Conservation (phyloP, 2,113 vertebrate genomes). For the Ia io region DNA sequence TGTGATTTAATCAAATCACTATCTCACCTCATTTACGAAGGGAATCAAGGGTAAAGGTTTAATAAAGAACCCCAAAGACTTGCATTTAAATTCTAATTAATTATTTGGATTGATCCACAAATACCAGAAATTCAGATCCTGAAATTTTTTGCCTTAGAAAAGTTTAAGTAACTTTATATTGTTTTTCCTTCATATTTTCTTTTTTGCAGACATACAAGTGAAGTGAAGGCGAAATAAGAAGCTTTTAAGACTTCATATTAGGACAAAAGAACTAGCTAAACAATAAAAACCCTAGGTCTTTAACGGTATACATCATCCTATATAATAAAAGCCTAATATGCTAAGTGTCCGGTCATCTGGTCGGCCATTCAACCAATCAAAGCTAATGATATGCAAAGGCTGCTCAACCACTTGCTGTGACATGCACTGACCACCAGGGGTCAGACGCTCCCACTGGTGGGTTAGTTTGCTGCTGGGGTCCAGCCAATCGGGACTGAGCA, state of each 20-base stretch:
- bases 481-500: too few relatives aligned
- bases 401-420: too few relatives aligned
- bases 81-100: background rate
- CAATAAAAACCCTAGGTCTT: background rate
- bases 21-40: background rate
- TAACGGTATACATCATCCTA: background rate
- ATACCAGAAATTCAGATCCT: background rate
- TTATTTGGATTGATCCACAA: background rate
- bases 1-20: background rate
- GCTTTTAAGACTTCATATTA: background rate
- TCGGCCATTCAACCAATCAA: too few relatives aligned
- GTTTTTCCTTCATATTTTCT: background rate
- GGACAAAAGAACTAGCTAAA: background rate
- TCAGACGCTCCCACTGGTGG: too few relatives aligned
- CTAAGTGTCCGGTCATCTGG: too few relatives aligned
- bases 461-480: too few relatives aligned
- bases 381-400: too few relatives aligned
- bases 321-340: too few relatives aligned
- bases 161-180: background rate
- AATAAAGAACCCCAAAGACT: background rate
- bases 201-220: background rate
- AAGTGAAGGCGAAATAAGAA: conserved; percentile 10
- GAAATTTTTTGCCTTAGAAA: conserved; percentile 22
- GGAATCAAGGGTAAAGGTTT: conserved; percentile 2
- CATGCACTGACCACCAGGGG: too few relatives aligned